Percentiles rank a stretch among this genome's conserved stretches.
Conservation (phyloP, 2,113 vertebrate genomes). For the Alosa alosa region DNA sequence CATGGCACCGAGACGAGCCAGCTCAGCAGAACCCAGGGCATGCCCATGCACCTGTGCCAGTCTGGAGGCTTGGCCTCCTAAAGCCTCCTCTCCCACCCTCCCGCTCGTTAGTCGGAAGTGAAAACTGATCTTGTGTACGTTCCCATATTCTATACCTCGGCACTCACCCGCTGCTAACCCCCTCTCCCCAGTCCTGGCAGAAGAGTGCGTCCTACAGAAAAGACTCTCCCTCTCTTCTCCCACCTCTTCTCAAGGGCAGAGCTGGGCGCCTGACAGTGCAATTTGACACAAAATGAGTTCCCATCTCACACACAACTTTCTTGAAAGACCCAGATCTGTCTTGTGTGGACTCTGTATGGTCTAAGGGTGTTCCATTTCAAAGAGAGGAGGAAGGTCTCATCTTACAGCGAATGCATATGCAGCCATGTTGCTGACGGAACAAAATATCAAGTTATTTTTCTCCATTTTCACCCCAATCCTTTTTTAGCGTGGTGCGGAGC, state of each 20-base stretch:
- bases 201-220: background rate
- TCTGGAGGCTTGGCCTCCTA: background rate
- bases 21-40: conserved; percentile 25
- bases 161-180: background rate
- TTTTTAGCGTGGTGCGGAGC: background rate
- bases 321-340: conserved; percentile 10
- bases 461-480: background rate
- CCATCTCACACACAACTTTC: background rate
- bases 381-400: background rate
- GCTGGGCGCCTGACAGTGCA: background rate
- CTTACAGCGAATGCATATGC: background rate
- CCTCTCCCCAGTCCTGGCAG: background rate
- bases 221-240: background rate
- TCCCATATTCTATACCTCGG: background rate
- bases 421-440: background rate
- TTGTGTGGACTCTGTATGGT: background rate
- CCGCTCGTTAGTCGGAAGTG: background rate
- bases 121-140: background rate
- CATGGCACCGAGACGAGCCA: background rate
- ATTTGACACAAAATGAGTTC: background rate
- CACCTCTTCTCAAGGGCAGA: conserved; percentile 25
- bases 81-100: background rate
- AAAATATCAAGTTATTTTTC: background rate
- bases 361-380: conserved; percentile 22
- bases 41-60: background rate